Evolutionary conservation across 2,888 invertebrate genomes (phyloP).

Genomic region (Nephrotoma guestfalica): DNA sequence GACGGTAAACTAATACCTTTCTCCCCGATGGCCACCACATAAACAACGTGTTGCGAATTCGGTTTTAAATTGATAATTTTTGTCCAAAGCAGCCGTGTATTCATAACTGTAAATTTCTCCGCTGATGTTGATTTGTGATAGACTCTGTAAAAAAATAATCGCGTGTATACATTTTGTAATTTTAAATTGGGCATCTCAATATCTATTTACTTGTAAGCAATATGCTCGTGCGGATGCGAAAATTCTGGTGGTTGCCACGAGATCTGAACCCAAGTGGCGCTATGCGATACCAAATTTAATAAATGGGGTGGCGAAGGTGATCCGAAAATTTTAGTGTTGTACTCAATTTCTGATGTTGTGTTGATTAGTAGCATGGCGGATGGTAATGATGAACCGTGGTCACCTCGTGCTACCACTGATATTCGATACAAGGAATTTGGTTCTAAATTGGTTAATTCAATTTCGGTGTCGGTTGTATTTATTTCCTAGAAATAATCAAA

Average conservation of each 20-base stretch:
- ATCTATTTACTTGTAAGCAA: conserved; percentile 50
- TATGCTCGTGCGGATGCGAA: conserved; percentile 62
- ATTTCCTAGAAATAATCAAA: conserved; percentile 40
- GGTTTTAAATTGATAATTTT: conserved; percentile 57
- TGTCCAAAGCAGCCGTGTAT: conserved; percentile 54
- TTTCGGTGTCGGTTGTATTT: conserved; percentile 48
- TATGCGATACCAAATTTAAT: conserved; percentile 59
- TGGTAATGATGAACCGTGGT: conserved; percentile 65
- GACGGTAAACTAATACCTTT: conserved; percentile 61
- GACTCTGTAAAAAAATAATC: conserved; percentile 34
- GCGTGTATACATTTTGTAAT: neutral
- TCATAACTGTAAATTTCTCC: conserved; percentile 42
- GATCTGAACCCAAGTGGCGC: conserved; percentile 67
- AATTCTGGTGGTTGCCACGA: conserved; percentile 78
- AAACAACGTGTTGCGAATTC: conserved; percentile 69
- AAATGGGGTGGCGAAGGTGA: conserved; percentile 73
- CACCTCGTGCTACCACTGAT: conserved; percentile 63
- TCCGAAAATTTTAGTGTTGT: conserved; percentile 38
- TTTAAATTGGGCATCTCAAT: neutral
- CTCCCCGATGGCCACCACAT: conserved; percentile 54
- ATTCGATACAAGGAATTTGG: conserved; percentile 58
- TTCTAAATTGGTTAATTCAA: conserved; percentile 47
- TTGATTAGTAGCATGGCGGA: conserved; percentile 67
- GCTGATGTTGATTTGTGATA: conserved; percentile 53
- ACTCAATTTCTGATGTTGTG: conserved; percentile 36